Evolutionary conservation across 2,113 vertebrate genomes (phyloP), one percentile per base, ranked within the genome.

Genomic region (Pristiophorus japonicus): DNA sequence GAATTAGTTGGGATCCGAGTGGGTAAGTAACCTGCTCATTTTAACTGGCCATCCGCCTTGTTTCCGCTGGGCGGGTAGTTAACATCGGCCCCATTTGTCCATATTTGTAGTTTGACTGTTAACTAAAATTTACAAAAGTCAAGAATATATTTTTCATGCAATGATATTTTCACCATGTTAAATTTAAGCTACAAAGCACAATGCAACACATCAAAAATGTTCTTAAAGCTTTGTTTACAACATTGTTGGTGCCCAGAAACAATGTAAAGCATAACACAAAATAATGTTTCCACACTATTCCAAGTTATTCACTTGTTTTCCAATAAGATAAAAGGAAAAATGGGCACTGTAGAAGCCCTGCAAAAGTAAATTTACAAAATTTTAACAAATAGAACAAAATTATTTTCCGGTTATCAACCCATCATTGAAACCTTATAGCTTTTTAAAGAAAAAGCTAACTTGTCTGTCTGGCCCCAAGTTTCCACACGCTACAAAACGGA

Each of bases 211-310:
- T 70, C 65, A 94, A 94, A 66, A 73, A 73, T 67, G 24, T 70
- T 70, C 45, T 70, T 70, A 94, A 94, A 94, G 93, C 42, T 94
- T 73, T 94, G 42, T 94, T 94, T 70, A 67, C 93, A 94, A 94
- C 63, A 70, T 94, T 94, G 93, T 94, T 94, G 93, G 66, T 94
- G 93, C 51, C 59, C 10, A 90, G 87, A 90, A 55, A 90, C 87
- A 90, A 90, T 59, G 51, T 90, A 45, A 87, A 87, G 42, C 38
- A 47, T 94, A 38, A 67, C 92, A 94, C 22, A 67, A 67, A 94
- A 62, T 62, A 63, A 94, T 73, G 65, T 73, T 94, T 94, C 65
- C 66, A 51, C 66, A 73, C 27, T 73, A 94, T 94, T 51, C 45
- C 65, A 94, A 94, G 4, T 94, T 47, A 94, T 73, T 70, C 42